Base-by-base conservation (phyloP, 2,888 invertebrate genomes). In the Meta bourneti region DNA sequence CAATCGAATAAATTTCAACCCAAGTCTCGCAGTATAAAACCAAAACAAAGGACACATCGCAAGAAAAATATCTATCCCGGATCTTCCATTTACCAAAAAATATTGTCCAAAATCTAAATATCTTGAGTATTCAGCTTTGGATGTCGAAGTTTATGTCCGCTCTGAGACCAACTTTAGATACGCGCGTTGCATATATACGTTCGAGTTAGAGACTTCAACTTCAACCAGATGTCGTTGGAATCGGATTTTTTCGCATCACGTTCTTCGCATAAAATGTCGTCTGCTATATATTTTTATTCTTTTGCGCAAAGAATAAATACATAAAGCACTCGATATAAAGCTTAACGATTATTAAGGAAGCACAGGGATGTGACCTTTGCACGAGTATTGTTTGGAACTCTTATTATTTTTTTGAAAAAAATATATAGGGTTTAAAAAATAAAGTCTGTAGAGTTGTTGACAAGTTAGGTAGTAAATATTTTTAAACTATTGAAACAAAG, bases 221-320 rank as follows among this genome's bases (percentile, higher is more conserved):
- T 52, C 70, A 77, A 70, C 78, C 71, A 90, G 84, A 72, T 87
- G 86, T 78, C 86, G 78, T 70, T 87, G 49, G 52, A 54, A 88
- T 81, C 54, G 81, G 74, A 75, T 77, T 90, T 90, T 89, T 84
- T 78, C 61, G 11, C 61, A 78, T 90, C 89, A 90, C 89, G 89
- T 79, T 34, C 34, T 51, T 19, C 71, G 34, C 83, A 90, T 90
- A 90, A 88, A 88, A 82, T 61, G 71, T 80, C 20, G 61, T 61
- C 61, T 61, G 61, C 61, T 11, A 61, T 61, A 61, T 61, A 61
- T 61, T 61, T 61, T 61, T 61, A 61, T 61, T 61, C 61, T 16
- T 61, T 61, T 61, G 11, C 16, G 13, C 61, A 61, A 61, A 61
- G 61, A 61, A 61, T 61, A 9, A 61, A 61, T 61, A 16, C 8